Conservation (phyloP, 2,888 invertebrate species). For the Caenorhabditis zanzibari region DNA sequence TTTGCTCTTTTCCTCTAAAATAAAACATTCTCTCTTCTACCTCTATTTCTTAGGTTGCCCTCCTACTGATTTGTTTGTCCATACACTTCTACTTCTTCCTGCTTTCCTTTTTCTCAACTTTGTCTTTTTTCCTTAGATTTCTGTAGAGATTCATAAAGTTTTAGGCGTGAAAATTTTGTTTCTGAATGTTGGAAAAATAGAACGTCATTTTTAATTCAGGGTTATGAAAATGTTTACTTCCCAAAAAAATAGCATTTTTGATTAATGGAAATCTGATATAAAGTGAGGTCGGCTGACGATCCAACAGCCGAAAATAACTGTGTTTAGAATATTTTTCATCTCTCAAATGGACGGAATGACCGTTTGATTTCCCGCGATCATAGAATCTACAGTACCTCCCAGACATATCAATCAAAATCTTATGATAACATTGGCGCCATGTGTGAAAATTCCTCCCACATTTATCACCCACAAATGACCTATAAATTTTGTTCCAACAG, state of each 20-base stretch:
- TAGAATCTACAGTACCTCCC: constrained; percentile 2
- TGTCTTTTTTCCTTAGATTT: constrained; percentile 1
- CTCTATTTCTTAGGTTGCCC: constrained; percentile 35
- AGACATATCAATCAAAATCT: neutral
- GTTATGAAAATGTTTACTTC: no score
- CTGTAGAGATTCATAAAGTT: constrained; percentile 1
- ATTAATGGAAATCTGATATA: no score
- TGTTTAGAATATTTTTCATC: no score
- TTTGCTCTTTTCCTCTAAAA: constrained; percentile 9
- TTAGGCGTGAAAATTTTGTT: constrained; percentile 9
- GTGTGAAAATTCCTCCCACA: neutral
- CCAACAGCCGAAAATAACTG: no score
- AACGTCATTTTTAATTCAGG: no score
- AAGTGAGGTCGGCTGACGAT: no score
- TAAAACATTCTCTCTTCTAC: constrained; percentile 50
- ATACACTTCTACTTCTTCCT: constrained; percentile 55
- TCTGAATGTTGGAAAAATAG: no score
- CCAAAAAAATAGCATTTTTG: no score
- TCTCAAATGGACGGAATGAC: no score
- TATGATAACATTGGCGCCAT: constrained; percentile 16
- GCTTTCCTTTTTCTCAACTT: constrained; percentile 36
- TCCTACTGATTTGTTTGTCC: constrained; percentile 58
- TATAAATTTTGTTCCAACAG: constrained; percentile 5
- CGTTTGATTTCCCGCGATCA: neutral
- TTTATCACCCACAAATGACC: neutral